Conservation (phyloP, 2,888 invertebrate genomes). For the Calliopum simillimum region DNA sequence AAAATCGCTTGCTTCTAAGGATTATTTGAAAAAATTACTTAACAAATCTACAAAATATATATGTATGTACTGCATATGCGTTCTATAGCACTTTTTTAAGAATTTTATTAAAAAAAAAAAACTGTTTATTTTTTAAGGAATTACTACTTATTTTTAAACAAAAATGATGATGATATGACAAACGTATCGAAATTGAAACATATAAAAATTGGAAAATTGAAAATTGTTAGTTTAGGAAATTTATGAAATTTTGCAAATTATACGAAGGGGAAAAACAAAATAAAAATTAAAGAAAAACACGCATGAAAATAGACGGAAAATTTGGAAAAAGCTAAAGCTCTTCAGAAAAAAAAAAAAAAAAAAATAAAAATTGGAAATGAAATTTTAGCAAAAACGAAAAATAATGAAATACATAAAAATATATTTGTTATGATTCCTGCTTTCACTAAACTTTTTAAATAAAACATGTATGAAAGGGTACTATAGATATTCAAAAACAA, state of each 20-base stretch:
- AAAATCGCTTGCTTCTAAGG: no score
- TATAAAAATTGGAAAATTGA: conserved; percentile 12
- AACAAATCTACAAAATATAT: no score
- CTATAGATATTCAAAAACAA: no score
- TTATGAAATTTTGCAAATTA: conserved; percentile 17
- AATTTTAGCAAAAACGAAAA: no score
- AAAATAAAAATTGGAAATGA: no score
- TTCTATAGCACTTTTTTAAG: no score
- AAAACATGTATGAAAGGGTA: no score
- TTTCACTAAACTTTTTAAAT: no score
- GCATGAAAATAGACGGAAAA: conserved; percentile 21
- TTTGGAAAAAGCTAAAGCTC: conserved; percentile 39
- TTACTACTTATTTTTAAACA: no score
- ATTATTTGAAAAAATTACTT: no score
- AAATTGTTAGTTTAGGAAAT: conserved; percentile 34
- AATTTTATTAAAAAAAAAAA: not conserved
- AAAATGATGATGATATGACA: conserved; percentile 11
- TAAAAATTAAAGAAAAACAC: conserved; percentile 5
- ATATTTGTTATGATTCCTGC: no score
- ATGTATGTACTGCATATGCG: no score
- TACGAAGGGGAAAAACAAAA: conserved; percentile 24
- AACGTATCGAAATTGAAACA: conserved; percentile 27
- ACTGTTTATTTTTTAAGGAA: not conserved
- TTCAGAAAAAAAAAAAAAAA: conserved; percentile 37
- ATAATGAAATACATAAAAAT: conserved; percentile 18